phyloP scores from a whole-genome alignment of 2,888 invertebrate species.

The Torymus texanus region DNA sequence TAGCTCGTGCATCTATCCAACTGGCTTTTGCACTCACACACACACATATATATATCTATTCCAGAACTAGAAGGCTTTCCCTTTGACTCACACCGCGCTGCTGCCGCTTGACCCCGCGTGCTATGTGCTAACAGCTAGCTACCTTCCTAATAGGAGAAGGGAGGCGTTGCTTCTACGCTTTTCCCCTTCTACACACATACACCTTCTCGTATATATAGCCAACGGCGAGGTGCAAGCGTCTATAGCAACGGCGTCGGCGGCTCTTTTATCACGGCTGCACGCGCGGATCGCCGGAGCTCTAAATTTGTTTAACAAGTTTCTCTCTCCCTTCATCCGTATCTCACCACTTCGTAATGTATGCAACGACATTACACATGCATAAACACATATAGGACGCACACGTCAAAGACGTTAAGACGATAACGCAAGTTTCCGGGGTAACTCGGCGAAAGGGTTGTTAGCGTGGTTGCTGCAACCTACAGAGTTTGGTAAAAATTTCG shows the following conservation, averaged over 20 bases:
- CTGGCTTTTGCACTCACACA: too few relatives aligned
- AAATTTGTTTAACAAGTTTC: constrained; percentile 56
- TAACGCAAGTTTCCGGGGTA: constrained; percentile 38
- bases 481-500: constrained; percentile 16
- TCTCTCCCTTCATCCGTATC: not conserved
- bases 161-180: not conserved
- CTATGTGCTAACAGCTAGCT: not conserved
- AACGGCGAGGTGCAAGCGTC: constrained; percentile 3
- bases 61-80: not conserved
- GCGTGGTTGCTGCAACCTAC: not conserved
- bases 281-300: constrained; percentile 22
- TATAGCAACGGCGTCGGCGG: too few relatives aligned
- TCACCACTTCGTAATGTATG: constrained; percentile 39
- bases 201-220: not conserved
- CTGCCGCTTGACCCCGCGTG: constrained; percentile 34
- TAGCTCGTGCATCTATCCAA: too few relatives aligned
- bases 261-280: constrained; percentile 44
- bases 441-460: not conserved
- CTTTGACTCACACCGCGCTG: constrained; percentile 25
- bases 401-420: constrained; percentile 49
- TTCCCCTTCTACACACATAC: not conserved
- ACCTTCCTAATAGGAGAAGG: constrained; percentile 14
- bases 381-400: constrained; percentile 23
- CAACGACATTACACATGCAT: constrained; percentile 55
- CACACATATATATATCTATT: too few relatives aligned